Conservation (phyloP, 2,888 invertebrate genomes). For the Drosophila neotestacea region DNA sequence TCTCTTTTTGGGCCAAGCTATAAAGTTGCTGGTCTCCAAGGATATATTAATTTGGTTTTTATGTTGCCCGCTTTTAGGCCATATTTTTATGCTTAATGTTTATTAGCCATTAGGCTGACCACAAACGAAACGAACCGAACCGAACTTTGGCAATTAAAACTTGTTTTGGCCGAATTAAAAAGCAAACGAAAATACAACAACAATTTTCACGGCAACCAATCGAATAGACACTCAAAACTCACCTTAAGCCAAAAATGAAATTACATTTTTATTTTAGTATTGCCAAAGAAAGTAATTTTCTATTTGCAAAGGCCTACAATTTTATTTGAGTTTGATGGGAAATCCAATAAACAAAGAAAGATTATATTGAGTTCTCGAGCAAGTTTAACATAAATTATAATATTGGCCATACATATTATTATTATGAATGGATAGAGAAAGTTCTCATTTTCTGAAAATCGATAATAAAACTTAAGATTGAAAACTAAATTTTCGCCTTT, state of each 20-base stretch:
- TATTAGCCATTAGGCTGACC: conserved; percentile 76
- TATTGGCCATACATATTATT: no score
- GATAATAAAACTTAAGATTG: no score
- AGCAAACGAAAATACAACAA: neutral
- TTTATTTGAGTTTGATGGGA: neutral
- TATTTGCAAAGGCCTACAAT: no score
- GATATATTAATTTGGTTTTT: conserved; percentile 79
- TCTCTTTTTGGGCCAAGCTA: conserved; percentile 15
- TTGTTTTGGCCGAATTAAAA: conserved; percentile 44
- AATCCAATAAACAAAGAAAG: no score
- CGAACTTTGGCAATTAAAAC: conserved; percentile 75
- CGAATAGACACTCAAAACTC: conserved; percentile 6
- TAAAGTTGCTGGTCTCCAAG: conserved; percentile 67
- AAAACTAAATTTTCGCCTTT: no score
- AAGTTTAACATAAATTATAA: no score
- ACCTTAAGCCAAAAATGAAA: neutral
- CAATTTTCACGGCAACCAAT: conserved; percentile 15
- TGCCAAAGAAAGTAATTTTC: neutral
- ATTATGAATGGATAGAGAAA: no score
- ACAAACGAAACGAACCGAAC: conserved; percentile 11
- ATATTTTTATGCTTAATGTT: conserved; percentile 60
- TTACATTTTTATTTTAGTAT: neutral
- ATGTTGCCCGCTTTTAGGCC: conserved; percentile 65
- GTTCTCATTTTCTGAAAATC: no score
- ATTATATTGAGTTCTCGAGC: no score